Evolutionary conservation across 2,888 invertebrate species (phyloP).

Genomic region (Latrodectus hesperus): DNA sequence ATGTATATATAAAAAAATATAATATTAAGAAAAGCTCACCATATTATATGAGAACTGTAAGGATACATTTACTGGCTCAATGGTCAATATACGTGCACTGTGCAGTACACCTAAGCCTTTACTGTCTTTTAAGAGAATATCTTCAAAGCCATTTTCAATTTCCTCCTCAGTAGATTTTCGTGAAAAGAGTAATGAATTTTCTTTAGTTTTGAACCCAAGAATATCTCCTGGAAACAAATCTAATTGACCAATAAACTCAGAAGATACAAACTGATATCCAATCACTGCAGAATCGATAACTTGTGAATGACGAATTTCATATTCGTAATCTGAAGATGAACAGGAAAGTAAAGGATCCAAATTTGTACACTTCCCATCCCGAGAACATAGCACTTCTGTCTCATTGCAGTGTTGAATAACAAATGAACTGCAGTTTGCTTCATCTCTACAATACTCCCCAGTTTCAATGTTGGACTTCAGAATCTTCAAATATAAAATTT

Average conservation of each 20-base stretch:
- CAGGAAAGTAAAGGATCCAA: not conserved
- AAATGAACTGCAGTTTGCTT: not conserved
- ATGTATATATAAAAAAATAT: not conserved
- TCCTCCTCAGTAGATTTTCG: conserved; percentile 30
- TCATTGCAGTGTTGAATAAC: not conserved
- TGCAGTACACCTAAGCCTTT: conserved; percentile 28
- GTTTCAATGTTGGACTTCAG: not conserved
- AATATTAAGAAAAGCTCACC: conserved; percentile 31
- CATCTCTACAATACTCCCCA: not conserved
- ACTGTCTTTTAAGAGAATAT: conserved; percentile 2
- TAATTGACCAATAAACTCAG: not conserved
- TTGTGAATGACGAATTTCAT: not conserved
- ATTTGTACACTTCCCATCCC: not conserved
- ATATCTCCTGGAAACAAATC: conserved; percentile 45
- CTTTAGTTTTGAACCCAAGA: conserved; percentile 45
- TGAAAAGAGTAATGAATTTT: conserved; percentile 23
- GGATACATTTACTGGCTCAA: conserved; percentile 40
- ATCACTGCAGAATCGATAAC: not conserved
- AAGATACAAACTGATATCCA: not conserved
- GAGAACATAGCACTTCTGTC: not conserved
- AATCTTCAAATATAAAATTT: not conserved
- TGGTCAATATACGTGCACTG: conserved; percentile 25
- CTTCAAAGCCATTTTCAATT: conserved; percentile 31
- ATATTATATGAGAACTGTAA: conserved; percentile 36
- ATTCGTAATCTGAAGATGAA: not conserved